Evolutionary conservation across 2,113 vertebrate species (phyloP).

Genomic region (Eublepharis macularius): DNA sequence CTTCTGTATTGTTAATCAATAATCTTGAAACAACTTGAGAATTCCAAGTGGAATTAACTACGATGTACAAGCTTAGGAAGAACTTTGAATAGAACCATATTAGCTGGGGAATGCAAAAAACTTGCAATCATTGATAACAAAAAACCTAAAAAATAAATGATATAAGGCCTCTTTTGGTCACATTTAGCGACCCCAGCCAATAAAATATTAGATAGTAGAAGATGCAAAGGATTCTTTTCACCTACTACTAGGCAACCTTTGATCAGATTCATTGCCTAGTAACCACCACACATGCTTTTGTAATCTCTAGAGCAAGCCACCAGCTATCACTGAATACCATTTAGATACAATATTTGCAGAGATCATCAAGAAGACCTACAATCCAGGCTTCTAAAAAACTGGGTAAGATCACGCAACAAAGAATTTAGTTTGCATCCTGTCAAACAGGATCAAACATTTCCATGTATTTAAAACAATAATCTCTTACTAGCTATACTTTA

Average conservation of each 20-base stretch:
- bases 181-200: not conserved
- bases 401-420: not conserved
- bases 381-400: not conserved
- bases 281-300: not conserved
- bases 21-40: not conserved
- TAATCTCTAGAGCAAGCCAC: not conserved
- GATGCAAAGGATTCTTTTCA: not conserved
- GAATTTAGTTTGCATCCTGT: not conserved
- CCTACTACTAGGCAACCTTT: not conserved
- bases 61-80: not conserved
- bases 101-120: not conserved
- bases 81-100: not conserved
- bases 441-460: not conserved
- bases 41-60: not conserved
- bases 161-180: not conserved
- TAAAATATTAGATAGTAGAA: not conserved
- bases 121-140: not conserved
- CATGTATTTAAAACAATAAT: not conserved
- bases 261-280: not conserved
- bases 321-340: not conserved
- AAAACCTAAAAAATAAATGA: not conserved
- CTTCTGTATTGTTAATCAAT: not conserved
- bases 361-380: not conserved
- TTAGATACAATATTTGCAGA: not conserved
- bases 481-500: not conserved